A percentile compares a stretch with the other conserved stretches of the same genome.
These are phyloP conservation scores for Temnothorax unifasciatus DNA, from an alignment of 2,888 invertebrate species.

Conservation along the genomic window DNA sequence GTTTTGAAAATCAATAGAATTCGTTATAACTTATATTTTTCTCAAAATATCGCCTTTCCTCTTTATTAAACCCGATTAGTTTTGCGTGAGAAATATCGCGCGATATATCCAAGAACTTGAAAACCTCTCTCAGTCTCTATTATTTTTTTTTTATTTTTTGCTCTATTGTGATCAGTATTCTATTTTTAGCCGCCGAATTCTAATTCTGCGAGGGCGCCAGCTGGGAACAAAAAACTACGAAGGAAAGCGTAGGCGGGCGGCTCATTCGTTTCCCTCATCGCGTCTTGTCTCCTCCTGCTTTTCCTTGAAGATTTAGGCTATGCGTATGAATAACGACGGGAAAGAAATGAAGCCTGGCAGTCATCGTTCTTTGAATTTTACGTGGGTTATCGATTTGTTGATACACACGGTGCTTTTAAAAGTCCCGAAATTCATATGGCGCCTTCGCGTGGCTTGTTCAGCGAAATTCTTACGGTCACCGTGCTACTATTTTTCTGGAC, in stretches of 20 bases:
- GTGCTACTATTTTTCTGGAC: slow-evolving; percentile 25
- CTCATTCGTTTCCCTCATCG: slow-evolving; percentile 57
- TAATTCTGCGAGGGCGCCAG: slow-evolving; percentile 64
- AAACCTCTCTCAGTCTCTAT: slow-evolving; percentile 7
- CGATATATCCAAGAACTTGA: slow-evolving; percentile 21
- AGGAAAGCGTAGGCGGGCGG: slow-evolving; percentile 59
- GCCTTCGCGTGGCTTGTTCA: slow-evolving; percentile 69
- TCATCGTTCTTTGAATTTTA: slow-evolving; percentile 65
- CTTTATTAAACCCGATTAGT: slow-evolving; percentile 23
- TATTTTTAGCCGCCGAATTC: slow-evolving; percentile 63
- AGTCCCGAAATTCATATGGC: slow-evolving; percentile 69
- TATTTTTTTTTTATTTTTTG: slow-evolving; percentile 48
- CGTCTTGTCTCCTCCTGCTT: slow-evolving; percentile 31
- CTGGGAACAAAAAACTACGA: slow-evolving; percentile 56
- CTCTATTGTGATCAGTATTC: slow-evolving; percentile 61
- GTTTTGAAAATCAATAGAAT: slow-evolving; percentile 23
- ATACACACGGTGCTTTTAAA: slow-evolving; percentile 66
- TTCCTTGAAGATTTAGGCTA: slow-evolving; percentile 58
- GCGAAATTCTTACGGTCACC: slow-evolving; percentile 64
- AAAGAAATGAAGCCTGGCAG: slow-evolving; percentile 54
- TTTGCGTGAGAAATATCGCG: slow-evolving; percentile 13
- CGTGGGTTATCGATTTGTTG: slow-evolving; percentile 69
- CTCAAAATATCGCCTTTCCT: slow-evolving; percentile 16
- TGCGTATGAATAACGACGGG: slow-evolving; percentile 45
- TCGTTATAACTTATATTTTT: neutral